Conservation (phyloP, 2,797 vertebrate species). For the Poeciliopsis turneri region DNA sequence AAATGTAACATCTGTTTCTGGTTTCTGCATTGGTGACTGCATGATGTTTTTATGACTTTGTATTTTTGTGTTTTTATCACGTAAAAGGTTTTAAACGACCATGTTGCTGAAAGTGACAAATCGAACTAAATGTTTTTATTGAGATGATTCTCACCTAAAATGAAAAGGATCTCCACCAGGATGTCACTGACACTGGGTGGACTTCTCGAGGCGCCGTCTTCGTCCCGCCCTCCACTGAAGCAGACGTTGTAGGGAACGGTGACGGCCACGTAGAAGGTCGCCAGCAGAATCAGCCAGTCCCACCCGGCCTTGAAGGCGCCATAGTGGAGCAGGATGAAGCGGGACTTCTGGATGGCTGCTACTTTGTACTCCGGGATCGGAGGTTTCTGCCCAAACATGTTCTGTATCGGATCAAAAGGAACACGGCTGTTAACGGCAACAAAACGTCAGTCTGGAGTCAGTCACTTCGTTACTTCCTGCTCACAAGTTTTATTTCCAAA, state of each 20-base stretch:
- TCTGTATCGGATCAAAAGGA: slow-evolving; percentile 79
- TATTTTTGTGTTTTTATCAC: too few species aligned
- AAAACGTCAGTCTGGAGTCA: background rate
- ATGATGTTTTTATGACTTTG: too few species aligned
- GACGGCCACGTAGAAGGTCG: slow-evolving; percentile 97
- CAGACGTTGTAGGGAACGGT: slow-evolving; percentile 98
- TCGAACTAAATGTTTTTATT: background rate
- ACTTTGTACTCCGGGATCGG: slow-evolving; percentile 98
- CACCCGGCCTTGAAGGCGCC: slow-evolving; percentile 97
- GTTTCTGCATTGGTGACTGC: too few species aligned
- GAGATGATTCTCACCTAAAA: slow-evolving; percentile 86
- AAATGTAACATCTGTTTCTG: too few species aligned
- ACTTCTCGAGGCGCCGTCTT: slow-evolving; percentile 83
- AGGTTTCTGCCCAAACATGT: slow-evolving; percentile 95
- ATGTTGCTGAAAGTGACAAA: too few species aligned
- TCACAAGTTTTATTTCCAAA: background rate
- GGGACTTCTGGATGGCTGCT: slow-evolving; percentile 96
- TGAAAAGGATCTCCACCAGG: slow-evolving; percentile 96
- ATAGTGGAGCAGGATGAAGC: slow-evolving; percentile 96
- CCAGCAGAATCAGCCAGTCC: slow-evolving; percentile 97
- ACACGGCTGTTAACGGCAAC: background rate
- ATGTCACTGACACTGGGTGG: slow-evolving; percentile 95
- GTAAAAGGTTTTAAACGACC: too few species aligned
- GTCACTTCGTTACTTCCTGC: background rate
- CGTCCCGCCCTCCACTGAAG: slow-evolving; percentile 83